These are phyloP conservation scores for Amphipoea lucens DNA, from an alignment of 2,888 invertebrate genomes.

Conservation along the genomic window DNA sequence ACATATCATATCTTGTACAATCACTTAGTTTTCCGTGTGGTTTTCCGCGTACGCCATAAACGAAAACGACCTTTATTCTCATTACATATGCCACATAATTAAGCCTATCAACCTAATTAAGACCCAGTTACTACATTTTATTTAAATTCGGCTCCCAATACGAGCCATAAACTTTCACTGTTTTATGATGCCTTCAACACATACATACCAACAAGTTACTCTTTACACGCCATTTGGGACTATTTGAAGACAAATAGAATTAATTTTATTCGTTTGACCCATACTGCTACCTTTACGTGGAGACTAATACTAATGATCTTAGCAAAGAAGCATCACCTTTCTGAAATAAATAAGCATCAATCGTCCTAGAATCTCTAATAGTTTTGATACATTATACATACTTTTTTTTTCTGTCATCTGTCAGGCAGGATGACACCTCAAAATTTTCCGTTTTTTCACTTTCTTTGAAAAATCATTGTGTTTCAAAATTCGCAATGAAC, in stretches of 20 bases:
- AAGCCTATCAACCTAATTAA: slow-evolving; percentile 64
- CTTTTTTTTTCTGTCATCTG: no score
- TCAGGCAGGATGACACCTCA: no score
- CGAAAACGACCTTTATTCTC: slow-evolving; percentile 38
- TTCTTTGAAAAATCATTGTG: no score
- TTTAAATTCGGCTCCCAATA: slow-evolving; percentile 60
- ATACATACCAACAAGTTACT: slow-evolving; percentile 53
- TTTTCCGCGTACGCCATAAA: slow-evolving; percentile 53
- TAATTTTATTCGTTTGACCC: slow-evolving; percentile 32
- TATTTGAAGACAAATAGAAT: slow-evolving; percentile 43
- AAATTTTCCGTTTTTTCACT: no score
- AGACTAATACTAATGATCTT: background rate
- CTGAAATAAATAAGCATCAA: background rate
- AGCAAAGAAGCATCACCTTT: background rate
- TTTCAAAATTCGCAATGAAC: no score
- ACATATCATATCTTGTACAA: slow-evolving; percentile 10
- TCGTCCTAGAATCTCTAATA: background rate
- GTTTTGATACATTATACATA: background rate
- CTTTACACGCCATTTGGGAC: slow-evolving; percentile 13
- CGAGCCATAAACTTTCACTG: slow-evolving; percentile 63
- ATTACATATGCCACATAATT: slow-evolving; percentile 65
- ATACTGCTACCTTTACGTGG: background rate
- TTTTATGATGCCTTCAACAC: slow-evolving; percentile 57
- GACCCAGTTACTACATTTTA: slow-evolving; percentile 57
- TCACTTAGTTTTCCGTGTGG: slow-evolving; percentile 22